Percentiles rank a stretch among this genome's conserved stretches.
phyloP scores from a whole-genome alignment of 1,140 invertebrate species.

The Orchestia grillus region DNA sequence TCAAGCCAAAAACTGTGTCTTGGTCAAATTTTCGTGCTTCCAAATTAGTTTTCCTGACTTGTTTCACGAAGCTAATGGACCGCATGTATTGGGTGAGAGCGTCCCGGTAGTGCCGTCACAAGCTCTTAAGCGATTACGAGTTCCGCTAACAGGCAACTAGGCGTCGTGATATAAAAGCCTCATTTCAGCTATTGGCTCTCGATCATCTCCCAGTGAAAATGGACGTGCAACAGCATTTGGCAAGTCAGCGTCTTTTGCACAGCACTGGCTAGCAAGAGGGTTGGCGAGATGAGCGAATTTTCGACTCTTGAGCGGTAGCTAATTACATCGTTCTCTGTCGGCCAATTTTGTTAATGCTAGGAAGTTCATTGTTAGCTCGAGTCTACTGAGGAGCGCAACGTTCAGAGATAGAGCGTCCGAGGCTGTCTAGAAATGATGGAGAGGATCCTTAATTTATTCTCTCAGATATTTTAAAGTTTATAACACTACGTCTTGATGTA shows the following conservation, averaged over 20 bases:
- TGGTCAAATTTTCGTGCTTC: background rate
- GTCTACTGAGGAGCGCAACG: background rate
- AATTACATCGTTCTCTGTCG: slow-evolving; percentile 25
- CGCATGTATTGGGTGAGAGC: background rate
- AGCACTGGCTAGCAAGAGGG: background rate
- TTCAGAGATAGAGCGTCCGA: background rate
- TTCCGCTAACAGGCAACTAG: background rate
- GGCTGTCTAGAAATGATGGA: background rate
- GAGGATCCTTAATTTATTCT: background rate
- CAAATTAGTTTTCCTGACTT: background rate
- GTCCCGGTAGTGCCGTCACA: background rate
- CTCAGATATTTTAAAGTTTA: background rate
- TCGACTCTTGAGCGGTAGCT: background rate
- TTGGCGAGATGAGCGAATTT: background rate
- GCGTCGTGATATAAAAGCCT: background rate
- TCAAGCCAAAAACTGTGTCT: background rate
- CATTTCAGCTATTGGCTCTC: background rate
- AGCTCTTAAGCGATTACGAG: background rate
- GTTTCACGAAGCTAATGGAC: background rate
- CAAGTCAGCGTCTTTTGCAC: background rate
- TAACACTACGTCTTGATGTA: background rate
- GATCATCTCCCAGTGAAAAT: background rate
- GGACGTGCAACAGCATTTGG: background rate
- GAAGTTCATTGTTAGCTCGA: background rate
- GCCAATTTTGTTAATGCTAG: slow-evolving; percentile 36